Evolutionary conservation across 1,140 invertebrate genomes (phyloP).

Genomic region (Drosophila takahashii): DNA sequence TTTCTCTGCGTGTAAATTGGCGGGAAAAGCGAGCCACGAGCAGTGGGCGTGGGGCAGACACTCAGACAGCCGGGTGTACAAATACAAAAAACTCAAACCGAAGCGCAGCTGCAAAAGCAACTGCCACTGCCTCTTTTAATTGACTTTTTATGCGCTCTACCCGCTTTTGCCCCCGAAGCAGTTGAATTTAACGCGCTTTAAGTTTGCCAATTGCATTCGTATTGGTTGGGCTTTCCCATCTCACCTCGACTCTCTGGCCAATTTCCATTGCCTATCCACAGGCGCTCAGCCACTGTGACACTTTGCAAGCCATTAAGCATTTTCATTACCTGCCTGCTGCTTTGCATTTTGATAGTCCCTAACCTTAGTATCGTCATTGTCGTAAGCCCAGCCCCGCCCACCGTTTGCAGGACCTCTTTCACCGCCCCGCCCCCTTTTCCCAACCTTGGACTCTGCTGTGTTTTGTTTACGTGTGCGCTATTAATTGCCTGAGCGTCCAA

Average conservation of each 20-base stretch:
- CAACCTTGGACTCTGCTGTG: constrained; percentile 27
- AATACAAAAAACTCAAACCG: constrained; percentile 50
- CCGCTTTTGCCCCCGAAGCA: constrained; percentile 1
- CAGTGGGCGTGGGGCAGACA: constrained; percentile 23
- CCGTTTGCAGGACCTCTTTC: constrained; percentile 1
- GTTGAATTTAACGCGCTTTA: constrained; percentile 81
- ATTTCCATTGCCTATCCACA: constrained; percentile 55
- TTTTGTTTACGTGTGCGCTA: constrained; percentile 82
- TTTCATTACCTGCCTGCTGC: constrained; percentile 79
- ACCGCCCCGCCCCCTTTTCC: not conserved
- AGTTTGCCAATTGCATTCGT: constrained; percentile 61
- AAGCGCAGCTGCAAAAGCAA: constrained; percentile 77
- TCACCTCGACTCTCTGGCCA: constrained; percentile 31
- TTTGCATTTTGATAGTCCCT: constrained; percentile 78
- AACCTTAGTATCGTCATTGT: constrained; percentile 68
- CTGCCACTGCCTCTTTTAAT: constrained; percentile 68
- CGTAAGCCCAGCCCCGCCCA: constrained; percentile 22
- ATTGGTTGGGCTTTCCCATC: constrained; percentile 16
- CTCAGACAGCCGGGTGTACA: constrained; percentile 39
- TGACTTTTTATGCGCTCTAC: constrained; percentile 79
- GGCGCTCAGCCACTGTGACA: constrained; percentile 79
- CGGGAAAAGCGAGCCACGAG: not conserved
- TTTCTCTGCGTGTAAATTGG: constrained; percentile 7
- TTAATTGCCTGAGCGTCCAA: constrained; percentile 76
- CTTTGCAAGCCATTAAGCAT: constrained; percentile 83